Conservation (phyloP, 2,888 invertebrate genomes). For the Athalia rosae region DNA sequence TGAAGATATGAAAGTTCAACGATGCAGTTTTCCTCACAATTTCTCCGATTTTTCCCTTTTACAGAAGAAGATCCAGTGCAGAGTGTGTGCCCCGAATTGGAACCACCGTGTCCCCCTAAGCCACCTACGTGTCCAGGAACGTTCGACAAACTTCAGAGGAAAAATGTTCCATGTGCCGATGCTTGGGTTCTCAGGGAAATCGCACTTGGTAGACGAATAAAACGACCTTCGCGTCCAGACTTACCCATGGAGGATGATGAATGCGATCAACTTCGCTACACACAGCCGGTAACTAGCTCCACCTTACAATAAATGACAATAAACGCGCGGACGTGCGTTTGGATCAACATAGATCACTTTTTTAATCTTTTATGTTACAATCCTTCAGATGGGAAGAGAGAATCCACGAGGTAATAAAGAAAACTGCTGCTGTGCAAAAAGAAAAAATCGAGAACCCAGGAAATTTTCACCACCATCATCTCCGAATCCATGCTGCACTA, state of each 20-base stretch:
- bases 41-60: background rate
- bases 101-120: background rate
- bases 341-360: background rate
- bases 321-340: background rate
- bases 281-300: conserved; percentile 23
- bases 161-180: conserved; percentile 24
- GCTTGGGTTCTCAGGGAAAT: conserved; percentile 22
- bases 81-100: conserved; percentile 9
- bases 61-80: background rate
- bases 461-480: conserved; percentile 10
- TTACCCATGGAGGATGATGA: conserved; percentile 19
- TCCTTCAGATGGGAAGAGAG: background rate
- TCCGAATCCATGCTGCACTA: conserved; percentile 26
- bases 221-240: background rate
- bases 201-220: conserved; percentile 32
- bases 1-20: too few relatives aligned
- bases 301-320: background rate
- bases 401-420: background rate
- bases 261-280: background rate
- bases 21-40: background rate
- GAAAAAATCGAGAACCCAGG: background rate
- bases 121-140: conserved; percentile 30
- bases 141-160: conserved; percentile 9
- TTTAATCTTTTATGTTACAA: background rate
- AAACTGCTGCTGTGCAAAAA: conserved; percentile 29